phyloP scores from a whole-genome alignment of 2,888 invertebrate genomes.

The Conus canariensis region DNA sequence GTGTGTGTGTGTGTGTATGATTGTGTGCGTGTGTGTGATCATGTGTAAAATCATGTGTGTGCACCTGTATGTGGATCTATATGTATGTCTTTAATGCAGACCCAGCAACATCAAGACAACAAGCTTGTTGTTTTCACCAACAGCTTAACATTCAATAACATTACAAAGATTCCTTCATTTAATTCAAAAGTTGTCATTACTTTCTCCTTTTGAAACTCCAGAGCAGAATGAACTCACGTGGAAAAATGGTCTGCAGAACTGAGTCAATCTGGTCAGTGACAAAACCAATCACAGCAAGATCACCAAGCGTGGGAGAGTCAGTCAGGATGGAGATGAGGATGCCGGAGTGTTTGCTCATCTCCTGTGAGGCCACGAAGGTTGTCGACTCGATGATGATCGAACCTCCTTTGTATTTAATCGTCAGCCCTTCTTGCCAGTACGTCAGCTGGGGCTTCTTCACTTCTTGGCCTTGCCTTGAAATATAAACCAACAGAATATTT shows the following conservation, averaged over 20 bases:
- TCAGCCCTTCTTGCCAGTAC: conserved; percentile 39
- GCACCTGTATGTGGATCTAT: too few relatives aligned
- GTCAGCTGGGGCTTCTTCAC: conserved; percentile 13
- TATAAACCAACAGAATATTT: background rate
- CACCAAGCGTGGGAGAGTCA: background rate
- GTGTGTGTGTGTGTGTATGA: too few relatives aligned
- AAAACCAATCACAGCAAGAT: conserved; percentile 32
- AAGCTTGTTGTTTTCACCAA: too few relatives aligned
- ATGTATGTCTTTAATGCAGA: too few relatives aligned
- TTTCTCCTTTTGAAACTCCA: too few relatives aligned
- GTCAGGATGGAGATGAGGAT: conserved; percentile 35
- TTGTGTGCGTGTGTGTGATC: too few relatives aligned
- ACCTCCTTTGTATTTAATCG: conserved; percentile 15
- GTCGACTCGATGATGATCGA: conserved; percentile 34
- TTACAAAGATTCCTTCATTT: too few relatives aligned
- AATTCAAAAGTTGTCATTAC: too few relatives aligned
- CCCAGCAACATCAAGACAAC: too few relatives aligned
- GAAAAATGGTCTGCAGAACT: conserved; percentile 34
- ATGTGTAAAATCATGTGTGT: too few relatives aligned
- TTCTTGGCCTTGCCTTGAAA: conserved; percentile 8
- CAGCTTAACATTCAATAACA: too few relatives aligned
- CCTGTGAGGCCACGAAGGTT: background rate
- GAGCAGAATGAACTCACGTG: conserved; percentile 26
- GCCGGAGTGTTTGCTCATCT: background rate
- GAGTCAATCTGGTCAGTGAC: conserved; percentile 36